Evolutionary conservation across 2,888 invertebrate genomes (phyloP).

Genomic region (Drosophila sordidula): DNA sequence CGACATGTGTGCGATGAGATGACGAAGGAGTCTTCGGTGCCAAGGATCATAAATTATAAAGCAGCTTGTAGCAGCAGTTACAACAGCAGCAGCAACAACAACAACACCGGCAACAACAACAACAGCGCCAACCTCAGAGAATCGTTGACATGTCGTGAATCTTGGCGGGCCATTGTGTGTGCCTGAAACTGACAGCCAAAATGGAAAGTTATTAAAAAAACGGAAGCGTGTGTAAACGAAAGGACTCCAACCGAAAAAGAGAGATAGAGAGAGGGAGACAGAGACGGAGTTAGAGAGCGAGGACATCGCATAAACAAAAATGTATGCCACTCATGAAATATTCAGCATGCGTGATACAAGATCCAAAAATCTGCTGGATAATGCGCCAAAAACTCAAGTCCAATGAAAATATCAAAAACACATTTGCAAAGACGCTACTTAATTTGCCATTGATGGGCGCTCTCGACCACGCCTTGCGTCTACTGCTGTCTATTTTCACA

Average conservation of each 20-base stretch:
- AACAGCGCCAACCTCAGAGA: constrained; percentile 35
- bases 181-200: constrained; percentile 66
- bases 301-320: constrained; percentile 26
- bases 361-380: constrained; percentile 53
- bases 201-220: constrained; percentile 72
- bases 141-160: constrained; percentile 54
- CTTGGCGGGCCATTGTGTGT: constrained; percentile 42
- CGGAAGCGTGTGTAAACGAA: constrained; percentile 48
- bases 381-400: constrained; percentile 50
- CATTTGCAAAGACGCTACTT: constrained; percentile 60
- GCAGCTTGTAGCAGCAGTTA: constrained; percentile 62
- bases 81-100: constrained; percentile 15
- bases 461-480: constrained; percentile 25
- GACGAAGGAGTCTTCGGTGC: constrained; percentile 64
- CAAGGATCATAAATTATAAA: constrained; percentile 77
- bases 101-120: constrained; percentile 6
- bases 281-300: not conserved
- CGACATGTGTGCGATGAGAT: constrained; percentile 58
- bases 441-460: constrained; percentile 51
- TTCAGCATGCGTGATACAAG: constrained; percentile 56
- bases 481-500: constrained; percentile 18
- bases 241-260: not conserved
- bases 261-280: not conserved
- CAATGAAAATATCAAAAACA: constrained; percentile 71
- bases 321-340: constrained; percentile 71